Base-by-base conservation (phyloP, 2,797 vertebrate species). In the Enteromius mattozi region DNA sequence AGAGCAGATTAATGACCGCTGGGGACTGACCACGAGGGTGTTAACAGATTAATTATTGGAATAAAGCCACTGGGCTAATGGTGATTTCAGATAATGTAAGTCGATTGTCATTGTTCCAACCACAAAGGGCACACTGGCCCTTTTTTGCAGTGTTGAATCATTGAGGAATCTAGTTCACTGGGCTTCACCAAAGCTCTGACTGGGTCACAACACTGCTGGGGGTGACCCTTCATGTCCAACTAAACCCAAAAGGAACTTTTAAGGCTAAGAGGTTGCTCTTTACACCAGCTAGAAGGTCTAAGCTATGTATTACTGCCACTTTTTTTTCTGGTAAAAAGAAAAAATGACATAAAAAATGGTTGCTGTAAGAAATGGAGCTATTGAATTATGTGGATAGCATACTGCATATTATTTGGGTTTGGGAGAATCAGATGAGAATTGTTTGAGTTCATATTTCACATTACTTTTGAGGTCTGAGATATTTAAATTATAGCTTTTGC, bases 91-190 rank as follows among this genome's bases (percentile, higher is more conserved):
- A 86, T 86, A 83, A 88, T 87, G 81, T 78, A 78, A 88, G 88
- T 87, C 45, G 84, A 87, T 82, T 89, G 84, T 49, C 83, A 89
- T 88, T 89, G 88, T 82, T 83, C 68, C 68, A 66, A 45, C 80
- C 74, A 86, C 78, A 85, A 90, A 88, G 88, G 83, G 88, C 82
- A 86, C 54, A 83, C 76, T 45, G 75, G 45, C 71, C 54, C 54
- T 35, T 78, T 81, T 72, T 47, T 42, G 33, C 30, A 12, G 24
- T 37, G n/a, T 6, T 70, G 81, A 17, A 24, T 10, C 24, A 27
- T 7, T 6, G 16, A 16, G 59, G 37, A 56, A 87, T 78, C 33
- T 83, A 78, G 80, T 81, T 78, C 47, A 85, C 72, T 80, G 24
- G 61, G 70, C 37, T 70, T 75, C 45, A 80, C 9, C 16, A 42